These are phyloP conservation scores for Mythimna ferrago DNA, from an alignment of 2,888 invertebrate genomes.

Conservation along the genomic window DNA sequence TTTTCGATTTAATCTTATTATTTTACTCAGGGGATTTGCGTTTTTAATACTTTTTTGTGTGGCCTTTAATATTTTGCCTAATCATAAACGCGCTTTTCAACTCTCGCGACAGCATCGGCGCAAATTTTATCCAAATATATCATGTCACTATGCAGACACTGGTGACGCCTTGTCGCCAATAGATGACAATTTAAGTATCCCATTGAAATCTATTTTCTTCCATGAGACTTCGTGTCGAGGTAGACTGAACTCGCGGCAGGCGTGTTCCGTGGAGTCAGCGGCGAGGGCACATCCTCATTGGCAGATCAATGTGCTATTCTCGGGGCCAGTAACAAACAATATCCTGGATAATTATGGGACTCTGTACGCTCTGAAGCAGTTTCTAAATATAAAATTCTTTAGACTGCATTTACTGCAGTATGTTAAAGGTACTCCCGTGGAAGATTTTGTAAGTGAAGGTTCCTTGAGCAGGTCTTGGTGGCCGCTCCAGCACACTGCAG, in stretches of 20 bases:
- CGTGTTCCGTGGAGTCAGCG: slow-evolving; percentile 66
- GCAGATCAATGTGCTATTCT: slow-evolving; percentile 84
- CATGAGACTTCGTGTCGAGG: slow-evolving; percentile 92
- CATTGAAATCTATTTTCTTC: slow-evolving; percentile 89
- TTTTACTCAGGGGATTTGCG: not conserved
- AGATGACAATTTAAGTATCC: slow-evolving; percentile 11
- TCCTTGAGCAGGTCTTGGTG: slow-evolving; percentile 36
- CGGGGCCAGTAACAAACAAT: slow-evolving; percentile 48
- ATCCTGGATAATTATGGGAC: slow-evolving; percentile 9
- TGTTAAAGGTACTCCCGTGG: slow-evolving; percentile 50
- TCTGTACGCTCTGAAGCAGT: slow-evolving; percentile 27
- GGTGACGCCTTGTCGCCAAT: slow-evolving; percentile 44
- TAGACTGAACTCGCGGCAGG: slow-evolving; percentile 76
- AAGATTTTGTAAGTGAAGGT: slow-evolving; percentile 36
- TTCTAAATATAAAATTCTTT: slow-evolving; percentile 49
- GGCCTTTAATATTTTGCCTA: not conserved
- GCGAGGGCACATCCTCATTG: slow-evolving; percentile 64
- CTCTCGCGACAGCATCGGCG: not conserved
- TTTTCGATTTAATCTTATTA: not conserved
- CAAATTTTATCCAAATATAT: slow-evolving; percentile 7
- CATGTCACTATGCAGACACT: slow-evolving; percentile 46
- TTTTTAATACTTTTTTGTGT: not conserved
- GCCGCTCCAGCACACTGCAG: slow-evolving; percentile 56
- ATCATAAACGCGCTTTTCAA: not conserved
- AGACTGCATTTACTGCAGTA: slow-evolving; percentile 53